Evolutionary conservation across 2,113 vertebrate species (phyloP).

Genomic region (Serilophus lunatus): DNA sequence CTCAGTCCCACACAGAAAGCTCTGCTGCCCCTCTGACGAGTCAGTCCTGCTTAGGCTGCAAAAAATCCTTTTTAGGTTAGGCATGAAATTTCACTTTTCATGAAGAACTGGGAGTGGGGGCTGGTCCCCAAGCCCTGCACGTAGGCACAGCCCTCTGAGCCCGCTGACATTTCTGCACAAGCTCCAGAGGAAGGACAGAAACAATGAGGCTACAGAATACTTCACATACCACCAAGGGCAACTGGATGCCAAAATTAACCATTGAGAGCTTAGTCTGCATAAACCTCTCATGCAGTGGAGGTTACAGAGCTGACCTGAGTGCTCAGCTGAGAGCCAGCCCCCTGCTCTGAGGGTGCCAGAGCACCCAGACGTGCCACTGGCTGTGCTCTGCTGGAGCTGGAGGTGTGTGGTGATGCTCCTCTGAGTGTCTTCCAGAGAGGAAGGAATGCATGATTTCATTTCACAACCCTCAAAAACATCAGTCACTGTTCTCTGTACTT

Average conservation of each 20-base stretch:
- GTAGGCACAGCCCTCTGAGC: background rate
- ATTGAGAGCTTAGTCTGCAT: background rate
- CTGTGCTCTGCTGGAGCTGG: background rate
- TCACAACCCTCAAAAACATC: background rate
- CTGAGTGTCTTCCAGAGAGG: background rate
- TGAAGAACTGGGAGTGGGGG: background rate
- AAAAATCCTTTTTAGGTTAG: background rate
- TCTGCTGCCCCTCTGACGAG: background rate
- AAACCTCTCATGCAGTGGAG: background rate
- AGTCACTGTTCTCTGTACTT: background rate
- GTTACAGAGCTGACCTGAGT: background rate
- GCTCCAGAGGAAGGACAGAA: conserved; percentile 37
- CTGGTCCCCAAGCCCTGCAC: background rate
- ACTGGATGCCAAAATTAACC: conserved; percentile 53
- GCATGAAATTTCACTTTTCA: background rate
- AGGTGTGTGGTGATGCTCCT: accelerated
- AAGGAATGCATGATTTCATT: background rate
- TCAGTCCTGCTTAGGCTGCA: background rate
- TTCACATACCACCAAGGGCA: conserved; percentile 47
- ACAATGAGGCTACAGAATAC: conserved; percentile 53
- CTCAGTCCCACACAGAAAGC: background rate
- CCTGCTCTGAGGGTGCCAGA: accelerated
- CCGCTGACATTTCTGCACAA: conserved; percentile 22
- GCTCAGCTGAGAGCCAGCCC: background rate
- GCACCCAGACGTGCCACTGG: accelerated